Percentiles rank a stretch among this genome's conserved stretches.
Conservation (phyloP, 2,888 invertebrate genomes). For the Polydrusus tereticollis region DNA sequence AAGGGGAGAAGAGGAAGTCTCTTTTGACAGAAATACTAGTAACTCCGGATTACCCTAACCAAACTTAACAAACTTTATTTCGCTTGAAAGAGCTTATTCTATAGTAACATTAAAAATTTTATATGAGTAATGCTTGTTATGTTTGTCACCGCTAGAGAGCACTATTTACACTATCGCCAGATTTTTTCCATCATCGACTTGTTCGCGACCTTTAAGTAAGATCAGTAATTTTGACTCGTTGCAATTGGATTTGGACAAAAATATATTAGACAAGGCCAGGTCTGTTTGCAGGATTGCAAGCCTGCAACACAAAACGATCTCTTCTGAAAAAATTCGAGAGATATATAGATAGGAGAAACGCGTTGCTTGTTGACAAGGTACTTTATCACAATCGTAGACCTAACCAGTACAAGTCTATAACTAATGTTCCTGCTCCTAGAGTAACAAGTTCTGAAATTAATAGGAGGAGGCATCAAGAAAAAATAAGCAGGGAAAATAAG, state of each 20-base stretch:
- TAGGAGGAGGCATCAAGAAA: conserved; percentile 54
- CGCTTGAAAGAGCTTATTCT: too few species aligned
- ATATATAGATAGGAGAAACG: conserved; percentile 53
- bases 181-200: too few species aligned
- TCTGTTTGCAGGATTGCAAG: background rate
- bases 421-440: conserved; percentile 34
- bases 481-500: conserved; percentile 57
- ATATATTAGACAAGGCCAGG: conserved; percentile 2
- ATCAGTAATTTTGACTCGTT: conserved; percentile 13
- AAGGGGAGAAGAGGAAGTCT: too few species aligned
- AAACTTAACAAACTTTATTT: too few species aligned
- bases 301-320: conserved; percentile 51
- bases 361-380: conserved; percentile 56
- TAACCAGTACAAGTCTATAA: conserved; percentile 51
- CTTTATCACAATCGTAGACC: conserved; percentile 53
- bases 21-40: too few species aligned
- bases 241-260: conserved; percentile 6
- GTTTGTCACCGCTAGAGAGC: too few species aligned
- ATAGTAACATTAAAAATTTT: too few species aligned
- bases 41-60: too few species aligned
- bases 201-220: background rate
- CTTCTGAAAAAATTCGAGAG: conserved; percentile 49
- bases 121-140: too few species aligned
- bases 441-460: conserved; percentile 56
- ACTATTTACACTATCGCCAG: too few species aligned